Percentiles rank a stretch among this genome's conserved stretches.
Evolutionary conservation across 2,113 vertebrate species (phyloP).

Genomic region (Eira barbara): DNA sequence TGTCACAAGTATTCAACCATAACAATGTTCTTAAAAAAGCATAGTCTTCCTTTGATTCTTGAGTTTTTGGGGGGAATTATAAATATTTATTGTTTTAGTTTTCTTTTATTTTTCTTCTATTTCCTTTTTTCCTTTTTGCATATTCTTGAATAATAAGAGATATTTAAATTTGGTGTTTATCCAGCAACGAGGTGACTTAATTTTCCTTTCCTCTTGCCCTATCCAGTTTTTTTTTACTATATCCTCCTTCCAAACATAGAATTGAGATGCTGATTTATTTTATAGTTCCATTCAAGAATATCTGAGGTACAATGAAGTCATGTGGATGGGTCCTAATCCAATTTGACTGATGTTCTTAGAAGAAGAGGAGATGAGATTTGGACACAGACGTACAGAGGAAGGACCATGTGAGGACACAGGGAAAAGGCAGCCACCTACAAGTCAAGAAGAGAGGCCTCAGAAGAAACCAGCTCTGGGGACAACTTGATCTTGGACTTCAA

Average conservation of each 20-base stretch:
- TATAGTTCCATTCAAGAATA: background rate
- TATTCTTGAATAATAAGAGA: background rate
- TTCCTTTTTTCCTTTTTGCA: background rate
- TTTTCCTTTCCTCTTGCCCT: background rate
- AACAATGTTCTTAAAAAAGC: background rate
- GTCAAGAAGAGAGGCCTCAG: background rate
- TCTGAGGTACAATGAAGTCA: background rate
- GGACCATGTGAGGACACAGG: background rate
- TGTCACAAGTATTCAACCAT: background rate
- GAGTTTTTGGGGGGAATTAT: background rate
- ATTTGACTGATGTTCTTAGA: background rate
- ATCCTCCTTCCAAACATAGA: background rate
- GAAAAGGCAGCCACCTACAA: background rate
- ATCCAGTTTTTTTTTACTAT: background rate
- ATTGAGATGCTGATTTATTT: background rate
- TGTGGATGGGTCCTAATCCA: background rate
- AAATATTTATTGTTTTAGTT: background rate
- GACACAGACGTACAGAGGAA: background rate
- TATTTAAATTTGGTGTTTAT: background rate
- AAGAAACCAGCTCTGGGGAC: background rate
- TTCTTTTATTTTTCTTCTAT: background rate
- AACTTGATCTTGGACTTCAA: background rate
- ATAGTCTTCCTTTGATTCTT: background rate
- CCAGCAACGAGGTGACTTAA: background rate
- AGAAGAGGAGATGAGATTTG: background rate